phyloP scores from a whole-genome alignment of 2,797 vertebrate species.

The Sebastes vulpes region DNA sequence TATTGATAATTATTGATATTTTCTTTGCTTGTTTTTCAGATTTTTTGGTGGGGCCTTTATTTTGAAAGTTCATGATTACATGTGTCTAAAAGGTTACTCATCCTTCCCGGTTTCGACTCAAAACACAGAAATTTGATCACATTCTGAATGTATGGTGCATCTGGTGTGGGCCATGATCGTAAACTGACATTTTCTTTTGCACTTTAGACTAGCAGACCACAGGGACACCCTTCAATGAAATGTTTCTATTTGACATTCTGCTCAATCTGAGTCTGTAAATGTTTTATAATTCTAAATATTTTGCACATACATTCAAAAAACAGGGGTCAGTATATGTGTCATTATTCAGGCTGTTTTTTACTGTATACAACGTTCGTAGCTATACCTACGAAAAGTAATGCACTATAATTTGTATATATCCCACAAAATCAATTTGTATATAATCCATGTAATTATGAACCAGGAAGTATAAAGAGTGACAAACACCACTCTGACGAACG shows the following conservation, averaged over 20 bases:
- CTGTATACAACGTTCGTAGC: background rate
- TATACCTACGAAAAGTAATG: background rate
- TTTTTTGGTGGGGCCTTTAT: background rate
- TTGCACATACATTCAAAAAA: background rate
- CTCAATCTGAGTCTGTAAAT: too few species aligned
- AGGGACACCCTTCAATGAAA: too few species aligned
- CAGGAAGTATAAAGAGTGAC: too few species aligned
- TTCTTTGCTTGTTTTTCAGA: background rate
- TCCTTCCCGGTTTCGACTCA: background rate
- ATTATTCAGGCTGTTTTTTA: background rate
- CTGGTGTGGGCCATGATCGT: too few species aligned
- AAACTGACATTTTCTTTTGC: too few species aligned
- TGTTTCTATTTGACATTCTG: too few species aligned
- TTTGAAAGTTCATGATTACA: background rate
- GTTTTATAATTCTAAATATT: background rate
- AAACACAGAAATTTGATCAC: background rate
- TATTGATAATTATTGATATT: background rate
- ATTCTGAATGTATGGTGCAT: too few species aligned
- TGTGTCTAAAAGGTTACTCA: background rate
- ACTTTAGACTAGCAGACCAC: too few species aligned
- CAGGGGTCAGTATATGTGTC: background rate
- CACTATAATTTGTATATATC: background rate
- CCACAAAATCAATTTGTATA: too few species aligned
- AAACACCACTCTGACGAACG: too few species aligned
- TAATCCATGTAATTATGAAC: too few species aligned